Evolutionary conservation across 2,113 vertebrate species (phyloP), one percentile per base, ranked within the genome.

Genomic region (Gasterosteus nipponicus): DNA sequence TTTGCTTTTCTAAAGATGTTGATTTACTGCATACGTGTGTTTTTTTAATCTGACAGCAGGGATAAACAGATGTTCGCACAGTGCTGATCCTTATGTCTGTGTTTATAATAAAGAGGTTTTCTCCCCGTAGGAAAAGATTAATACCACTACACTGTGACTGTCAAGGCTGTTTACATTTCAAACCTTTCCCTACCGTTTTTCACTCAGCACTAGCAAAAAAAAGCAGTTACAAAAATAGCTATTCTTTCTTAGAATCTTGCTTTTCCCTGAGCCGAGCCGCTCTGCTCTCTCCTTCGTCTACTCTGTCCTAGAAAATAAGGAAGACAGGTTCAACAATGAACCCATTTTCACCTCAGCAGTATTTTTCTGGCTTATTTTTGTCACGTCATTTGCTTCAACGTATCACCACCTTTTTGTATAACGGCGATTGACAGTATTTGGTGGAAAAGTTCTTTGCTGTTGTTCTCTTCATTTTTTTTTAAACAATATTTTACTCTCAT

Each of bases 61-160:
- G 16, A 78, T 85, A 86, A 83, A 90, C 76, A 81, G 42, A 75
- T 77, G 86, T 74, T 73, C 70, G 6, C 65, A 75, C 72, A 77
- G 57, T 51, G 29, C 39, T 16, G 75, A 74, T n/a, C 35, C 62
- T 51, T 59, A 82, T 71, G 87, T 84, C 90, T 86, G 81, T 93
- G 93, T 93, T 94, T 94, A 92, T 86, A 90, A 89, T 90, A 85
- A 66, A 81, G 72, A 80, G 83, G 66, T 86, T 92, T 89, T 92
- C 89, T 91, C 71, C 39, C 85, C 64, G 89, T 92, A 92, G 88
- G 87, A 91, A 92, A 92, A 91, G 92, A 94, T 93, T 91, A 94
- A 94, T 94, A 87, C 86, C 78, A 66, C 81, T 75, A 72, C 92
- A 91, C 82, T 83, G 76, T 60, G 60, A 75, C 89, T 91, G 93